Base-by-base conservation (phyloP, 1,140 invertebrate genomes). In the Oppia nitens region DNA sequence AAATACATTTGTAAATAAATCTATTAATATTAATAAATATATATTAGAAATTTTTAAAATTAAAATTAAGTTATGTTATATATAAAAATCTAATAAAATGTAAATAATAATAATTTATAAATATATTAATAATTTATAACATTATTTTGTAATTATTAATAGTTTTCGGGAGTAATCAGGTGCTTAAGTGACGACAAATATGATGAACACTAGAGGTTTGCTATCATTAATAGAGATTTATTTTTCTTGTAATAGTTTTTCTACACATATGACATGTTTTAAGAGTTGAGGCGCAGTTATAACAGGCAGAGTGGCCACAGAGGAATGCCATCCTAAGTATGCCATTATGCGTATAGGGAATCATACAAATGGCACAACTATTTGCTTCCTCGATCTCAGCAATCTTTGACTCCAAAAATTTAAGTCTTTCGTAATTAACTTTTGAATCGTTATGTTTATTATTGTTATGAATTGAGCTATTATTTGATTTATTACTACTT, bases 241-340 rank as follows among this genome's bases (percentile, higher is more conserved):
- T 92, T 69, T 87, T 90, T 69, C 85, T 85, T 17, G 81, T 80
- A 67, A 93, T 91, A 6, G 82, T 80, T 72, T 87, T 84, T 32
- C 89, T 78, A 74, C 88, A 93, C 85, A 93, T 92, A 73, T 92
- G 89, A 75, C 89, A 93, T 6, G 79, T 84, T 67, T 79, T 81
- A 1, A 93, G 72, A 1, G 86, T 83, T 56, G 83, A 79, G 0
- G 86, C 81, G 68, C 89, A 93, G 53, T 80, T 78, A 28, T 81
- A 79, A 73, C 89, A 93, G 3, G 87, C 83, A 20, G 82, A 81
- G 67, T 93, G 89, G 6, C 89, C 89, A 70, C 89, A 93, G 0
- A 90, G 72, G 68, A 93, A 93, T 1, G 83, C 87, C 6, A 89
- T 81, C 67, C 87, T 86, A 32, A 83, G 73, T 60, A 80, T 77